Evolutionary conservation across 2,888 invertebrate species (phyloP), one percentile per base, ranked within the genome.

Genomic region (Amblyteles armatorius): DNA sequence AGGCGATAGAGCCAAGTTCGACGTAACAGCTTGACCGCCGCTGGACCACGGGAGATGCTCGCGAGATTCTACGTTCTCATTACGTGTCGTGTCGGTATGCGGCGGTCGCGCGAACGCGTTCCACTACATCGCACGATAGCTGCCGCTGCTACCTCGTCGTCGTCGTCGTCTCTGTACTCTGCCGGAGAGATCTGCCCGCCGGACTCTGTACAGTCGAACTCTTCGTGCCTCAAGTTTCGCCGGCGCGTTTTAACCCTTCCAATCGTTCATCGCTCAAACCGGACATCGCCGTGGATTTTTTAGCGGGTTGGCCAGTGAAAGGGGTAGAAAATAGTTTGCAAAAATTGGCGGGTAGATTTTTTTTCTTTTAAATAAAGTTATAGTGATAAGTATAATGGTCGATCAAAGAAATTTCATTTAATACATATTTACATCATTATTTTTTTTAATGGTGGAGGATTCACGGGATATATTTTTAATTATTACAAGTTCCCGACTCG

Each of bases 61-160:
- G 90, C 90, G 91, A 90, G 90, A 91, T 91, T 92, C 91, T 93
- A 92, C 92, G 93, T 93, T 93, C 93, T 93, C 93, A 93, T 93
- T 93, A 93, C 93, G 92, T 92, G 93, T 91, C 92, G 92, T 92
- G 93, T 91, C 91, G 93, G 93, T 93, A 93, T 93, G 93, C 92
- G 90, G 90, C 80, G 79, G 85, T 78, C 81, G 84, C 84, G 77
- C 79, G 82, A 83, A 79, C 82, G 78, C 84, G 84, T 81, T 84
- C 79, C 79, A 84, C 82, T 84, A 82, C 78, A 85, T 85, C 79
- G 82, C 79, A 85, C 82, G 85, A 85, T 85, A 85, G 82, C 82
- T 69, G 63, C 55, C 33, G 63, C 68, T 71, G 79, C 79, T 73
- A 50, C 68, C 78, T 79, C 71, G 76, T 76, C 74, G 65, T 67